phyloP scores from a whole-genome alignment of 2,797 vertebrate genomes.

The Acanthurus tractus region DNA sequence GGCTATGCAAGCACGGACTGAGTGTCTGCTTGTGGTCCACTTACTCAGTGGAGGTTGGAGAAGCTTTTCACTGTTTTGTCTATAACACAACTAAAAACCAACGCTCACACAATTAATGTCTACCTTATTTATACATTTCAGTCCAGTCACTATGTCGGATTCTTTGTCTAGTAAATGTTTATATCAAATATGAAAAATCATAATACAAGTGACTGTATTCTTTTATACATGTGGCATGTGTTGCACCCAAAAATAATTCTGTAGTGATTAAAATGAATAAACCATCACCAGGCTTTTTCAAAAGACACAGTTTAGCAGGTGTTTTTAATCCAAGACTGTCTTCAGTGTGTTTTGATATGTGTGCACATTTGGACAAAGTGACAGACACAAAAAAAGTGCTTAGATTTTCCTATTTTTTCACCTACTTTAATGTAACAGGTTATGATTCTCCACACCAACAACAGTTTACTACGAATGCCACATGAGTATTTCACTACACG shows the following conservation, averaged over 20 bases:
- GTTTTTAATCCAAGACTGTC: conserved; percentile 47
- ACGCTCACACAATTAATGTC: conserved; percentile 57
- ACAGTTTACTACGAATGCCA: background rate
- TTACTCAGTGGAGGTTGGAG: conserved; percentile 66
- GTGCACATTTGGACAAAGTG: background rate
- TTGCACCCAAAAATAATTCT: conserved; percentile 85
- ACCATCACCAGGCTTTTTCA: conserved; percentile 87
- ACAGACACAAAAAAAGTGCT: background rate
- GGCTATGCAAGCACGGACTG: conserved; percentile 77
- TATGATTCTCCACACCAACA: background rate
- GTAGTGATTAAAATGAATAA: conserved; percentile 89
- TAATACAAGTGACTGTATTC: conserved; percentile 84
- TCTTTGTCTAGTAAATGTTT: conserved; percentile 87
- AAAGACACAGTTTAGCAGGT: conserved; percentile 67
- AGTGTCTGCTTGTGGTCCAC: conserved; percentile 75
- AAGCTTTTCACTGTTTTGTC: conserved; percentile 69
- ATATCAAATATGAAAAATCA: conserved; percentile 83
- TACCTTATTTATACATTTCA: conserved; percentile 66
- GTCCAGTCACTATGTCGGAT: conserved; percentile 73
- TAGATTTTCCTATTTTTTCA: too few species aligned
- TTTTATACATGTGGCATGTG: conserved; percentile 91
- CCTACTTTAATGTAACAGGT: conserved; percentile 2
- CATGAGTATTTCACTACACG: background rate
- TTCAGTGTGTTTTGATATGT: too few species aligned
- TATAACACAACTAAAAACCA: conserved; percentile 58